A percentile compares a stretch with the other conserved stretches of the same genome.
Evolutionary conservation across 2,113 vertebrate species (phyloP).

Genomic region (Bucco capensis): DNA sequence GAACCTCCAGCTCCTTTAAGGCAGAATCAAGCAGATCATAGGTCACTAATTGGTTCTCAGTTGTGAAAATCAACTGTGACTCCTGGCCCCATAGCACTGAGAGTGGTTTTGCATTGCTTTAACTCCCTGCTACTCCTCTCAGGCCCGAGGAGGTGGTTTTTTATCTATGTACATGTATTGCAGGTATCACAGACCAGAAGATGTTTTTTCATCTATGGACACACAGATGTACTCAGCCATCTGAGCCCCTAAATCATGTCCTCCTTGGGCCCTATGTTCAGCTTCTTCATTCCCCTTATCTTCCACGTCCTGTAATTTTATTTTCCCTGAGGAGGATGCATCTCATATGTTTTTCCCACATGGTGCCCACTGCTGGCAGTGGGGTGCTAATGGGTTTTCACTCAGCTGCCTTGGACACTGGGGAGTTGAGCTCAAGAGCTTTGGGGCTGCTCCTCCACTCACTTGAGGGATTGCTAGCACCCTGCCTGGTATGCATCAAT

Average conservation of each 20-base stretch:
- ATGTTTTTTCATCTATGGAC: accelerated
- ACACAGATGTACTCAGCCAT: accelerated
- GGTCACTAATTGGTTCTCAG: not conserved
- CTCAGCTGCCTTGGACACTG: not conserved
- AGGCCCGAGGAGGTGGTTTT: not conserved
- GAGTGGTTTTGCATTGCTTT: not conserved
- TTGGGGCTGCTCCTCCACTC: not conserved
- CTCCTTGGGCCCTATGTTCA: not conserved
- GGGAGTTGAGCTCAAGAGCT: not conserved
- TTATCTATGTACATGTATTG: not conserved
- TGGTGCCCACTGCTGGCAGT: not conserved
- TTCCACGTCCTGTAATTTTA: not conserved
- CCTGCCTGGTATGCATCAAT: not conserved
- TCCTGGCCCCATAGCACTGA: not conserved
- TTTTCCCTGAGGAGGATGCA: not conserved
- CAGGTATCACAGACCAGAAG: not conserved
- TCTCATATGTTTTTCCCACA: not conserved
- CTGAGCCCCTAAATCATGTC: not conserved
- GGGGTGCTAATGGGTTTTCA: not conserved
- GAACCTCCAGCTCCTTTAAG: not conserved
- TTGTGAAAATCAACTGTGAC: not conserved
- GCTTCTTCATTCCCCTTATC: not conserved
- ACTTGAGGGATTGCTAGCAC: not conserved
- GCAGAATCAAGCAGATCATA: not conserved
- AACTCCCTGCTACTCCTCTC: not conserved